Evolutionary conservation across 2,888 invertebrate species (phyloP).

Genomic region (Lasioglossum leucozonium): DNA sequence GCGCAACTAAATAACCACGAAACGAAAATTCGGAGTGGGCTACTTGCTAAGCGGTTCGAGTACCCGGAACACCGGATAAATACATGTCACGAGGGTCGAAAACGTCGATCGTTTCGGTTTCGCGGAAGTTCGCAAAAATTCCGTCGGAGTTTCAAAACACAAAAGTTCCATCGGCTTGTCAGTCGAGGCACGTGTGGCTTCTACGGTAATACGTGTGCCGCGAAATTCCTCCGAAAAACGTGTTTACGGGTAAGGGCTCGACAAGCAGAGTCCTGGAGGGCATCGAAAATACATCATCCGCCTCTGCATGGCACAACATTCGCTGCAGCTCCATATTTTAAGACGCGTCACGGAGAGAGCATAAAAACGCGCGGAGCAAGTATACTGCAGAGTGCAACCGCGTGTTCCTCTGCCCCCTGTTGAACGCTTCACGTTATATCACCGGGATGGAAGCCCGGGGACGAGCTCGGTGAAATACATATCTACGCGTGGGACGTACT

Average conservation of each 20-base stretch:
- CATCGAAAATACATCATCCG: slow-evolving; percentile 33
- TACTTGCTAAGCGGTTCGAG: not conserved
- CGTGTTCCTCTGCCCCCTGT: slow-evolving; percentile 45
- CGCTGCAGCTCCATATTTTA: slow-evolving; percentile 46
- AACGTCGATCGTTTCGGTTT: not conserved
- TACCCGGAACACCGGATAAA: not conserved
- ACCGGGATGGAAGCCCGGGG: not conserved
- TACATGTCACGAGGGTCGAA: not conserved
- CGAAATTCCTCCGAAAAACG: slow-evolving; percentile 25
- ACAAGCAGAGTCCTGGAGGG: not conserved
- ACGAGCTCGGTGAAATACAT: slow-evolving; percentile 35
- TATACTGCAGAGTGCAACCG: slow-evolving; percentile 30
- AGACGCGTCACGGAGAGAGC: slow-evolving; percentile 46
- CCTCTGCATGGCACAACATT: slow-evolving; percentile 4
- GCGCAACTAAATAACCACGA: not conserved
- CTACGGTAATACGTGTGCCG: not conserved
- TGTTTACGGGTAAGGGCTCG: slow-evolving; percentile 16
- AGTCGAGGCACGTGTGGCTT: not conserved
- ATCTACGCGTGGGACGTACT: slow-evolving; percentile 29
- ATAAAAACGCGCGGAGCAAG: slow-evolving; percentile 40
- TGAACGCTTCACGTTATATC: slow-evolving; percentile 41
- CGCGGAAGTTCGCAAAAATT: not conserved
- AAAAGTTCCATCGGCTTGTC: slow-evolving; percentile 5
- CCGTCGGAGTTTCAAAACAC: not conserved
- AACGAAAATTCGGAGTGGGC: not conserved